Conservation (phyloP, 2,888 invertebrate genomes). For the Aromia moschata region DNA sequence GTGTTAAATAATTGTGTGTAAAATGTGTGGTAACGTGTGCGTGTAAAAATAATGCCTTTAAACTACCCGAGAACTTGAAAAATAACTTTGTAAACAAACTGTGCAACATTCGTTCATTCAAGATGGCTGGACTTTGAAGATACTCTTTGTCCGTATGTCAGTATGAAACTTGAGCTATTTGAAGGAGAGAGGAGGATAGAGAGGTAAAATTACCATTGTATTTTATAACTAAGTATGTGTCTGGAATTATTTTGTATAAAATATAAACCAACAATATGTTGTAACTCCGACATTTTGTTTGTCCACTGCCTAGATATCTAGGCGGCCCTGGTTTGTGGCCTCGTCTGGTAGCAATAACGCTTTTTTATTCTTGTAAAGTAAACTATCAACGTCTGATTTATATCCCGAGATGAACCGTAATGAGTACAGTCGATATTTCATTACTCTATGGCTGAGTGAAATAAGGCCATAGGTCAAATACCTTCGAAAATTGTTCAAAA, state of each 20-base stretch:
- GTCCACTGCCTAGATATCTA: slow-evolving; percentile 48
- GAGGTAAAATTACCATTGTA: slow-evolving; percentile 65
- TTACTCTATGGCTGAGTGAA: not conserved
- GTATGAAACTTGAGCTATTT: slow-evolving; percentile 75
- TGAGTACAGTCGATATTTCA: not conserved
- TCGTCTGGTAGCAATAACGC: slow-evolving; percentile 47
- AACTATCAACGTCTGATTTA: not conserved
- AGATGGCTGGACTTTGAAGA: slow-evolving; percentile 80
- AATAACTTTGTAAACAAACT: slow-evolving; percentile 53
- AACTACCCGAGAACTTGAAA: slow-evolving; percentile 41
- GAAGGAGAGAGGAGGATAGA: slow-evolving; percentile 70
- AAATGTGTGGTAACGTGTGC: slow-evolving; percentile 49
- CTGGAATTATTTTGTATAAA: not conserved
- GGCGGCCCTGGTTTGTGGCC: slow-evolving; percentile 53
- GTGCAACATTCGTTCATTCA: slow-evolving; percentile 57
- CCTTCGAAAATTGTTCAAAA: not conserved
- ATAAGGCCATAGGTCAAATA: slow-evolving; percentile 12
- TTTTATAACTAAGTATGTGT: not conserved
- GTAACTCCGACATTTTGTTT: slow-evolving; percentile 52
- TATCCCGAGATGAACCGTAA: not conserved
- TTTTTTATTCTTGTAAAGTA: slow-evolving; percentile 14
- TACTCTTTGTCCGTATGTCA: slow-evolving; percentile 75
- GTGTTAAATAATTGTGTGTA: slow-evolving; percentile 44
- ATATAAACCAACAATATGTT: slow-evolving; percentile 36
- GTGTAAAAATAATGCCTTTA: slow-evolving; percentile 42